Percentiles rank a stretch among this genome's conserved stretches.
phyloP scores from a whole-genome alignment of 2,888 invertebrate genomes.

The Exocentrus adspersus region DNA sequence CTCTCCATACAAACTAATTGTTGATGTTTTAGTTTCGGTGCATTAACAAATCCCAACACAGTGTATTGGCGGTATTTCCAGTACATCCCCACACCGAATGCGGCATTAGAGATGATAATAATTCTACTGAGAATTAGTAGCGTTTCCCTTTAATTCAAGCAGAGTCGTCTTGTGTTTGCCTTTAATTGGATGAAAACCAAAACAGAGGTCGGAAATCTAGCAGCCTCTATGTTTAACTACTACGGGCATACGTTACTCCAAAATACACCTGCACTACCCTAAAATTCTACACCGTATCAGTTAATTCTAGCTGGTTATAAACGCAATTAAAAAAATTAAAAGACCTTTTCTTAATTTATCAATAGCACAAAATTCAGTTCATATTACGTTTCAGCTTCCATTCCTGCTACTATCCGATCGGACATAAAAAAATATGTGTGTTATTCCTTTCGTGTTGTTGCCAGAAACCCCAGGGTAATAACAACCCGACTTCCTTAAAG shows the following conservation, averaged over 20 bases:
- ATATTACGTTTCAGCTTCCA: too few relatives aligned
- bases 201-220: slow-evolving; percentile 64
- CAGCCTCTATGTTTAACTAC: slow-evolving; percentile 61
- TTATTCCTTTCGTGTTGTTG: slow-evolving; percentile 35
- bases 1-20: too few relatives aligned
- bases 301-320: too few relatives aligned
- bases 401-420: too few relatives aligned
- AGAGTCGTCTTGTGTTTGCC: slow-evolving; percentile 63
- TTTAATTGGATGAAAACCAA: slow-evolving; percentile 65
- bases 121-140: slow-evolving; percentile 62
- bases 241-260: slow-evolving; percentile 55
- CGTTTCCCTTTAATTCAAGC: slow-evolving; percentile 62
- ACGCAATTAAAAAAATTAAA: too few relatives aligned
- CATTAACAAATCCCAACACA: slow-evolving; percentile 14
- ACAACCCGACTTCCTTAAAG: slow-evolving; percentile 49
- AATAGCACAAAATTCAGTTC: too few relatives aligned
- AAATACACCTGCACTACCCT: slow-evolving; percentile 7
- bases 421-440: slow-evolving; percentile 42
- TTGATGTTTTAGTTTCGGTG: background rate
- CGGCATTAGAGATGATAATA: slow-evolving; percentile 59
- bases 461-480: slow-evolving; percentile 29
- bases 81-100: slow-evolving; percentile 34
- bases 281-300: background rate
- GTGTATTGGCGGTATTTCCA: slow-evolving; percentile 17
- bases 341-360: too few relatives aligned